Evolutionary conservation across 2,113 vertebrate genomes (phyloP).

Genomic region (Aythya baeri): DNA sequence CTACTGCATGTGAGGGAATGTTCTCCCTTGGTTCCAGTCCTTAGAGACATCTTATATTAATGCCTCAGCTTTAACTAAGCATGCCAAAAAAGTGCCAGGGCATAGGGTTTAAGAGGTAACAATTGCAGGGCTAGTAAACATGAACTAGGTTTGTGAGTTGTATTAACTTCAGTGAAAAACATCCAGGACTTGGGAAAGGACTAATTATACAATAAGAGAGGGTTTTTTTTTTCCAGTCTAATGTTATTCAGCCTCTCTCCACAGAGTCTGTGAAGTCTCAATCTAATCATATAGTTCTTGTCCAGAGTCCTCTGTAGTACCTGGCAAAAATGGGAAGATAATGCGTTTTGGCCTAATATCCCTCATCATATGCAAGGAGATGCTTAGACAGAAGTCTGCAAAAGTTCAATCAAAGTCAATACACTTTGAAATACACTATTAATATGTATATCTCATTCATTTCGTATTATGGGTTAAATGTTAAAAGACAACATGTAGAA

Average conservation of each 20-base stretch:
- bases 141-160: neutral
- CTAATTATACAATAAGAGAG: neutral
- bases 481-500: neutral
- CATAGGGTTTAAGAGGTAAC: neutral
- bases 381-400: neutral
- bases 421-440: neutral
- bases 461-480: neutral
- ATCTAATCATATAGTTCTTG: neutral
- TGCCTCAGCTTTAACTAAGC: neutral
- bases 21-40: neutral
- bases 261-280: neutral
- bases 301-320: neutral
- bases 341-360: neutral
- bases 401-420: neutral
- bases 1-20: accelerated
- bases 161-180: neutral
- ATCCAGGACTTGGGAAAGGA: neutral
- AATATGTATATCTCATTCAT: neutral
- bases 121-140: neutral
- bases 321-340: neutral
- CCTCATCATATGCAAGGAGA: neutral
- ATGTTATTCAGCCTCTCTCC: neutral
- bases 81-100: neutral
- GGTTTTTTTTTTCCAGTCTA: neutral
- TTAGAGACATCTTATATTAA: neutral